Conservation (phyloP, 2,113 vertebrate genomes). For the Pangasianodon gigas region DNA sequence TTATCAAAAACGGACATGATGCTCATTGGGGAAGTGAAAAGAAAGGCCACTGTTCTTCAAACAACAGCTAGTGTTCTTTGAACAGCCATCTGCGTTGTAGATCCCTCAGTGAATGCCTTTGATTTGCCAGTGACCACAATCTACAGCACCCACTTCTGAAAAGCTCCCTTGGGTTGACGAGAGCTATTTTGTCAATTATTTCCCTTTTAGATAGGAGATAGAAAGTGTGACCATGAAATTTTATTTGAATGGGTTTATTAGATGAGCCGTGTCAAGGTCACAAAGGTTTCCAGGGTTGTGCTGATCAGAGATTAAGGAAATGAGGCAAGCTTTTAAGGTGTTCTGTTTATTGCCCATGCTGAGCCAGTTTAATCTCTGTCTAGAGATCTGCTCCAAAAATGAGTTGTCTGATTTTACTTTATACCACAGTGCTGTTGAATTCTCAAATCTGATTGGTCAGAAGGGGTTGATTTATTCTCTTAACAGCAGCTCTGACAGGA, state of each 20-base stretch:
- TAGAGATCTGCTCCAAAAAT: neutral
- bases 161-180: neutral
- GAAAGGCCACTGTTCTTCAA: slow-evolving; percentile 38
- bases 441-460: neutral
- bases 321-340: slow-evolving; percentile 27
- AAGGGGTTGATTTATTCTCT: neutral
- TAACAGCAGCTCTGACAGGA: neutral
- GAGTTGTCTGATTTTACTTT: neutral
- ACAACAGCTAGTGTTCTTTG: slow-evolving; percentile 33
- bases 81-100: slow-evolving; percentile 11
- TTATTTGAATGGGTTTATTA: slow-evolving; percentile 30
- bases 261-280: slow-evolving; percentile 24
- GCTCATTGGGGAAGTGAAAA: slow-evolving; percentile 15
- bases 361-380: neutral
- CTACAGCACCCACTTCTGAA: slow-evolving; percentile 28
- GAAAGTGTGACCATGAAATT: slow-evolving; percentile 28
- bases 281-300: slow-evolving; percentile 1
- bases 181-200: slow-evolving; percentile 27
- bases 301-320: slow-evolving; percentile 43
- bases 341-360: slow-evolving; percentile 1
- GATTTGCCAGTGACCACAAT: slow-evolving; percentile 32
- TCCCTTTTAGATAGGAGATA: slow-evolving; percentile 35
- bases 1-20: slow-evolving; percentile 39
- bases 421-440: neutral
- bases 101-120: slow-evolving; percentile 37